phyloP scores from a whole-genome alignment of 2,888 invertebrate genomes.

The Magallana nippona region DNA sequence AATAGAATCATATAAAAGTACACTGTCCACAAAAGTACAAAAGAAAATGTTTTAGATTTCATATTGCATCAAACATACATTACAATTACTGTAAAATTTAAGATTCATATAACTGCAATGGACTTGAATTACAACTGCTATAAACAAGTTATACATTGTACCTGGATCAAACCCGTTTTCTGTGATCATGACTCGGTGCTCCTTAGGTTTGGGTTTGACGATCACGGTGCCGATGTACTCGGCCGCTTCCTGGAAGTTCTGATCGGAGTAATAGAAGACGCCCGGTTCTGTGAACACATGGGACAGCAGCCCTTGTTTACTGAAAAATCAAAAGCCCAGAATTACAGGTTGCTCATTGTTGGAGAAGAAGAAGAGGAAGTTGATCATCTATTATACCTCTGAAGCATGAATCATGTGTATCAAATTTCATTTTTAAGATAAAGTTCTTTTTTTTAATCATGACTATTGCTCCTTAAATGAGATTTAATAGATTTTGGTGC shows the following conservation, averaged over 20 bases:
- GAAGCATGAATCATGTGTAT: no score
- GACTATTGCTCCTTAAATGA: no score
- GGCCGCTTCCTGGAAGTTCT: slow-evolving; percentile 78
- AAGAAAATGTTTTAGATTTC: no score
- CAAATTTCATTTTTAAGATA: no score
- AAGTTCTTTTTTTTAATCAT: no score
- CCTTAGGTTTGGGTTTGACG: slow-evolving; percentile 78
- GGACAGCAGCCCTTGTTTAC: slow-evolving; percentile 78
- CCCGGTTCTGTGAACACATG: slow-evolving; percentile 78
- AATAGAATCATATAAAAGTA: no score
- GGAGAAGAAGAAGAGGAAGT: not conserved
- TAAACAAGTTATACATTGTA: slow-evolving; percentile 48
- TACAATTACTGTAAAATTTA: no score
- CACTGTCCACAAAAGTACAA: no score
- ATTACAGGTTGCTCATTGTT: not conserved
- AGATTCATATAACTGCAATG: no score
- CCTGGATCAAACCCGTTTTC: slow-evolving; percentile 77
- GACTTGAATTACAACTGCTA: no score
- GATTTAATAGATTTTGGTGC: no score
- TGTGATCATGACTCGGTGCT: slow-evolving; percentile 76
- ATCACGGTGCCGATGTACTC: slow-evolving; percentile 79
- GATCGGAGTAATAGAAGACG: slow-evolving; percentile 79
- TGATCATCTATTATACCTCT: not conserved
- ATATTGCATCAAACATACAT: no score
- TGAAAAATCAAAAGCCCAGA: slow-evolving; percentile 51